A percentile compares a stretch with the other conserved stretches of the same genome.
Conservation (phyloP, 2,113 vertebrate genomes). For the Ramphastos sulfuratus region DNA sequence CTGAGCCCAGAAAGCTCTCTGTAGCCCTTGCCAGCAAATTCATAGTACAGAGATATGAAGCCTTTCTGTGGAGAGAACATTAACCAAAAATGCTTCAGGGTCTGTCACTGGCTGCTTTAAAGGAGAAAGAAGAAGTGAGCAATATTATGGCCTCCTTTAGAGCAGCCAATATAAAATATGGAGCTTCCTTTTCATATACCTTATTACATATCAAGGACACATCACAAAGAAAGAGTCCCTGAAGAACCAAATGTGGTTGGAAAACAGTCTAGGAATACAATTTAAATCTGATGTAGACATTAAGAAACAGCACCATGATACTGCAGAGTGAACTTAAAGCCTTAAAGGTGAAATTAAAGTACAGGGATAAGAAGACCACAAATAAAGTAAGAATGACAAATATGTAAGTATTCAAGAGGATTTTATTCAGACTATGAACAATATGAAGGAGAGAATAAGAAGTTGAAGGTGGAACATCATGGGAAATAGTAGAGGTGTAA, state of each 20-base stretch:
- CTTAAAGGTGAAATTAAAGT: background rate
- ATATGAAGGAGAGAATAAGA: background rate
- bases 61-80: background rate
- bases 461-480: background rate
- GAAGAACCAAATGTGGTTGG: background rate
- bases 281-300: background rate
- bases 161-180: background rate
- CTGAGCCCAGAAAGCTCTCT: slow-evolving; percentile 15
- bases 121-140: background rate
- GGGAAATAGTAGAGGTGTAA: background rate
- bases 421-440: background rate
- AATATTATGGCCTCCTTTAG: background rate
- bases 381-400: background rate
- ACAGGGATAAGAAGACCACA: background rate
- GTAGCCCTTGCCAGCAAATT: background rate
- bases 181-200: background rate
- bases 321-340: background rate
- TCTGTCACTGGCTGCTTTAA: background rate
- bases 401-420: background rate
- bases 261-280: background rate
- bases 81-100: background rate
- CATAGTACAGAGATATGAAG: background rate
- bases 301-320: background rate
- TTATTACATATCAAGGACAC: background rate
- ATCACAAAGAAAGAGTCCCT: background rate